These are phyloP conservation scores for Pecten maximus DNA, from an alignment of 2,888 invertebrate species.

Conservation along the genomic window DNA sequence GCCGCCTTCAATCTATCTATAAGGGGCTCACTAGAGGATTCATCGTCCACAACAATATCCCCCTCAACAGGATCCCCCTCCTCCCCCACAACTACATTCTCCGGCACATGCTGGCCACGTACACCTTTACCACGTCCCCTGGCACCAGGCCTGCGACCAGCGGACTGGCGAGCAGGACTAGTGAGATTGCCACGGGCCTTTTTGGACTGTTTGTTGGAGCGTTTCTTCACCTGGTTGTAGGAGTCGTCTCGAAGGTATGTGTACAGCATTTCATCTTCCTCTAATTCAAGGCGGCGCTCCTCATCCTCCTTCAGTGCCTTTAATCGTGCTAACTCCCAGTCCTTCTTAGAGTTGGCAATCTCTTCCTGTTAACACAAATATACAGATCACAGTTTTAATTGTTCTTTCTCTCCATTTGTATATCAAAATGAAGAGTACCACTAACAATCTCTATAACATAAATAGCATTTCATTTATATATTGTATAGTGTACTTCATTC, in stretches of 20 bases:
- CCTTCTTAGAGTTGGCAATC: conserved; percentile 88
- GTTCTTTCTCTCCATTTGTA: background rate
- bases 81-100: background rate
- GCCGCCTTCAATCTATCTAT: conserved; percentile 6
- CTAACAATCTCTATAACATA: too few species aligned
- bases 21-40: background rate
- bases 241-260: conserved; percentile 91
- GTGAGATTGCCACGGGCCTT: conserved; percentile 45
- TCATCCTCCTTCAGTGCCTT: conserved; percentile 84
- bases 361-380: conserved; percentile 84
- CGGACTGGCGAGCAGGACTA: conserved; percentile 54
- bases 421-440: too few species aligned
- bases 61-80: background rate
- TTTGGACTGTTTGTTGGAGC: conserved; percentile 58
- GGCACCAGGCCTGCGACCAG: background rate
- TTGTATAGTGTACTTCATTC: too few species aligned
- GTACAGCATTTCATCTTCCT: conserved; percentile 86
- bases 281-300: conserved; percentile 81
- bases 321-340: conserved; percentile 92
- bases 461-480: conserved; percentile 31
- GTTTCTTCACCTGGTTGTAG: conserved; percentile 90
- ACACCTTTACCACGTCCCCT: conserved; percentile 30
- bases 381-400: background rate
- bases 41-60: conserved; percentile 5
- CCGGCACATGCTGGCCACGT: background rate